Conservation (phyloP, 2,113 vertebrate species). For the Indicator indicator region DNA sequence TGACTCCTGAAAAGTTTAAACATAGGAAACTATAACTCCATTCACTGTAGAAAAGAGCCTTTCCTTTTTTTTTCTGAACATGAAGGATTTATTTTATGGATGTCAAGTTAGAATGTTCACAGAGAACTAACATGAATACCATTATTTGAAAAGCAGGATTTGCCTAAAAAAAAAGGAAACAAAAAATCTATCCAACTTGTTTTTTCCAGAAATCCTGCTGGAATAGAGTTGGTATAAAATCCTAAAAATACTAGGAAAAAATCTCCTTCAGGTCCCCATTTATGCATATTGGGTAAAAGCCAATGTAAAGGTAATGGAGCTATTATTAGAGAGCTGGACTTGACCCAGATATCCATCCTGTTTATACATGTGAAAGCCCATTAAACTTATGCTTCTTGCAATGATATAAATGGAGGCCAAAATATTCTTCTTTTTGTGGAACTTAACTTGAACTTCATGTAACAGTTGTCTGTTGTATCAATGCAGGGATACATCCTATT, state of each 20-base stretch:
- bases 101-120: background rate
- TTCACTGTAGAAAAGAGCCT: background rate
- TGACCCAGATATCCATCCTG: constrained; percentile 4
- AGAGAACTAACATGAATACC: background rate
- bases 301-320: constrained; percentile 16
- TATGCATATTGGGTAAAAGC: constrained; percentile 26
- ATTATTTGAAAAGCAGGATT: background rate
- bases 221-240: background rate
- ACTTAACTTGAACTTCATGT: background rate
- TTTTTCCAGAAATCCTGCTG: constrained; percentile 9
- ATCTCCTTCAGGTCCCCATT: background rate
- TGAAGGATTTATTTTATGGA: background rate
- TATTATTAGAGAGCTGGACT: constrained; percentile 26
- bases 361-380: background rate
- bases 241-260: constrained; percentile 26
- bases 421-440: background rate
- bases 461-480: background rate
- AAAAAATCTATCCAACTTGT: background rate
- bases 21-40: background rate
- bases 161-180: background rate
- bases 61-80: background rate
- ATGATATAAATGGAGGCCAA: background rate
- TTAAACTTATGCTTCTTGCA: background rate
- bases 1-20: constrained; percentile 8
- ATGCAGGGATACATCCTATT: background rate